phyloP scores from a whole-genome alignment of 2,797 vertebrate genomes.

The Gila robusta region DNA sequence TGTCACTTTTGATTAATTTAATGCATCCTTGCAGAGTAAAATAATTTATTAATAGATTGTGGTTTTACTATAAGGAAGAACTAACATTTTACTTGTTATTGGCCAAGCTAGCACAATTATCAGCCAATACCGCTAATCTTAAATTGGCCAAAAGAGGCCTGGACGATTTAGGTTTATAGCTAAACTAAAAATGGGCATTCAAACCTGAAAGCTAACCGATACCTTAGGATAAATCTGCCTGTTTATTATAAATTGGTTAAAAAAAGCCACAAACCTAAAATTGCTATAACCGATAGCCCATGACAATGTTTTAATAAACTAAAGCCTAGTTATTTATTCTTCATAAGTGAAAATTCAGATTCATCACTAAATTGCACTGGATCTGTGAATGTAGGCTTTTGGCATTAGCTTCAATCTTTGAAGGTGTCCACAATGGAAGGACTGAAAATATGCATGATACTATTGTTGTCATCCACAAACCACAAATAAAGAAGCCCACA shows the following conservation, averaged over 20 bases:
- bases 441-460: not conserved
- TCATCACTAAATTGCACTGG: not conserved
- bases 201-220: not conserved
- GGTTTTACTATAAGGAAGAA: not conserved
- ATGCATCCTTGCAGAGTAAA: not conserved
- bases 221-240: not conserved
- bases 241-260: not conserved
- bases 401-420: not conserved
- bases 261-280: not conserved
- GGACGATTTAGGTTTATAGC: not conserved
- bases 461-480: not conserved
- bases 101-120: not conserved
- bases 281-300: not conserved
- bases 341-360: not conserved
- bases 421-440: not conserved
- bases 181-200: not conserved
- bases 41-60: not conserved
- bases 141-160: not conserved
- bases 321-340: not conserved
- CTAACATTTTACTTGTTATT: not conserved
- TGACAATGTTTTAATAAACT: not conserved
- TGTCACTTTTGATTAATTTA: not conserved
- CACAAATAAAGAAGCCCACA: not conserved
- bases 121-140: not conserved
- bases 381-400: not conserved